A percentile compares a stretch with the other conserved stretches of the same genome.
phyloP scores from a whole-genome alignment of 2,797 vertebrate species.

The Sarcophilus harrisii region DNA sequence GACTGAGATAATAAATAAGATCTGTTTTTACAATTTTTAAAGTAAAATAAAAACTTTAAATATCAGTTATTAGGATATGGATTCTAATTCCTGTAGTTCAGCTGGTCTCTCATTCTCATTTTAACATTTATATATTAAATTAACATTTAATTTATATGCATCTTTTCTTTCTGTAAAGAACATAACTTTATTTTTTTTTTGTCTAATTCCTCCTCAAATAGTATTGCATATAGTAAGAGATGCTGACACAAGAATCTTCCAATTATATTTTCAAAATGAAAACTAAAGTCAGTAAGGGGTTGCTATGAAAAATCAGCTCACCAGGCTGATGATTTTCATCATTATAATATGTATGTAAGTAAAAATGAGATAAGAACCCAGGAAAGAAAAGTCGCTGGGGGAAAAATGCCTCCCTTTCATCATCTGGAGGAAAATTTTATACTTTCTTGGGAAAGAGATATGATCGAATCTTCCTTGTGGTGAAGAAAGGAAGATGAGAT shows the following conservation, averaged over 20 bases:
- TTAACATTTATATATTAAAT: background rate
- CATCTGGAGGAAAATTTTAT: background rate
- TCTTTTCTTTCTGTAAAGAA: conserved; percentile 63
- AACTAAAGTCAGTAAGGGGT: conserved; percentile 72
- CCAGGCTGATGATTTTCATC: conserved; percentile 77
- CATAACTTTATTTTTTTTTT: conserved; percentile 66
- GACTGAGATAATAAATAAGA: background rate
- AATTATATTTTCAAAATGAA: conserved; percentile 73
- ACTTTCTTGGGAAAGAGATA: background rate
- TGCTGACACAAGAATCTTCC: conserved; percentile 72
- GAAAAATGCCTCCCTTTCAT: background rate
- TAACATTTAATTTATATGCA: background rate
- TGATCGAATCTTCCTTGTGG: background rate
- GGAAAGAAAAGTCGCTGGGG: background rate
- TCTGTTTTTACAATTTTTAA: background rate
- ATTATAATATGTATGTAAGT: conserved; percentile 71
- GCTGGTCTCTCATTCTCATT: background rate
- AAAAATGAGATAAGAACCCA: background rate
- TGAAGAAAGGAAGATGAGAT: background rate
- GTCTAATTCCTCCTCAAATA: conserved; percentile 76
- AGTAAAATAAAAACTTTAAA: background rate
- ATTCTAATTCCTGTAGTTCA: background rate
- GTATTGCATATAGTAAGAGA: conserved; percentile 73
- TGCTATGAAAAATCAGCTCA: conserved; percentile 78
- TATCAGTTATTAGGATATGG: background rate